Evolutionary conservation across 2,113 vertebrate species (phyloP).

Genomic region (Donacobius atricapilla): DNA sequence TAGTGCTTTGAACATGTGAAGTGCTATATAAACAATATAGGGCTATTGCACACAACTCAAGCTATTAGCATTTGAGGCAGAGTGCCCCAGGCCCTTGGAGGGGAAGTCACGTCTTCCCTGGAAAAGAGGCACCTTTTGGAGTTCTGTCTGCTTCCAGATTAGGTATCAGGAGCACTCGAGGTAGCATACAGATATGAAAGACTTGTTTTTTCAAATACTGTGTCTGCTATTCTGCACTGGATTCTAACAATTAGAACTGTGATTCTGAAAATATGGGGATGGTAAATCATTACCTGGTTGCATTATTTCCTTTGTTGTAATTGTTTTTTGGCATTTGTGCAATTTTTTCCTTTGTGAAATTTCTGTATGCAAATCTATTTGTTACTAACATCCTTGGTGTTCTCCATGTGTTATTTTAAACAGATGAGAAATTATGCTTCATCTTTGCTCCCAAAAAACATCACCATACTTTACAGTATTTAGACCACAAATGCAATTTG

Average conservation of each 20-base stretch:
- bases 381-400: background rate
- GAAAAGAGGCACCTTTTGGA: background rate
- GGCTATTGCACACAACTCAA: conserved; percentile 1
- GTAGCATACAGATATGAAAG: background rate
- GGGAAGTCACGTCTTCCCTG: background rate
- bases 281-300: background rate
- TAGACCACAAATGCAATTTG: background rate
- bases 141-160: background rate
- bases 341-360: background rate
- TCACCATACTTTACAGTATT: background rate
- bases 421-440: background rate
- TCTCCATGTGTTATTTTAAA: background rate
- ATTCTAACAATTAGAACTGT: background rate
- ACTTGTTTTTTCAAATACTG: background rate
- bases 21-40: conserved; percentile 46
- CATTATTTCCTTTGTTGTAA: background rate
- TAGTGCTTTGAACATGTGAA: conserved; percentile 54
- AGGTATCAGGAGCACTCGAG: background rate
- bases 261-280: background rate
- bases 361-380: background rate
- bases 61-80: background rate
- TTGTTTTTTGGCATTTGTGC: background rate
- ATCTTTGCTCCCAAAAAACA: conserved; percentile 21
- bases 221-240: background rate
- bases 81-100: background rate